Base-by-base conservation (phyloP, 2,113 vertebrate genomes). In the Sinocyclocheilus maitianheensis region DNA sequence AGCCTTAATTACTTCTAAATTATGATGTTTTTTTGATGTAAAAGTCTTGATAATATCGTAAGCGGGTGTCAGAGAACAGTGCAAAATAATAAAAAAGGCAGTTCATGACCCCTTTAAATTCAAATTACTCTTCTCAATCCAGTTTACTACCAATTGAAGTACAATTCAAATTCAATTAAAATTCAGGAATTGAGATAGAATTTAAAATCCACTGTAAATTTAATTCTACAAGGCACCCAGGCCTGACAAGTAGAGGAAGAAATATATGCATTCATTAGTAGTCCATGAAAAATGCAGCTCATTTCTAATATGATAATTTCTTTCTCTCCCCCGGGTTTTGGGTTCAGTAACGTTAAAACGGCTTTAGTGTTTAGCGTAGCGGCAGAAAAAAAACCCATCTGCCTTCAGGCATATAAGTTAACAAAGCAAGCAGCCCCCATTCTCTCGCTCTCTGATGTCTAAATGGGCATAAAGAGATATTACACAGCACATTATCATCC, bases 231-330 rank as follows among this genome's bases (percentile, higher is more conserved):
- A 22, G 9, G 58, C 58, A 22, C 20, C 20, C 20, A 62, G 5
- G 14, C 62, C 77, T 79, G 55, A 48, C 26, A 55, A 20, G 43
- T 26, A 53, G 46, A 71, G 30, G 20, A 72, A 48, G 48, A 86
- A 60, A 72, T 80, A 5, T 16, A 74, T 86, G 53, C 78, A 83
- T 81, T 87, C 62, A 88, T 90, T 90, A 71, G 87, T 76, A 90
- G 80, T 63, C 30, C 51, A 88, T 86, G 78, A 88, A 87, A 90
- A 78, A 90, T 88, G 77, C 78, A 88, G 83, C 51, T 81, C 48
- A 24, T 86, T 86, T 85, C 74, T 87, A 75, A 85, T 75, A 84
- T 90, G 85, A 88, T 87, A 76, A 90, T 88, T 63, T 76, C 26
- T 55, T 62, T 48, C 55, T 83, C 83, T 82, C 82, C 62, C 48